Evolutionary conservation across 2,113 vertebrate genomes (phyloP).

Genomic region (Alexandromys fortis): DNA sequence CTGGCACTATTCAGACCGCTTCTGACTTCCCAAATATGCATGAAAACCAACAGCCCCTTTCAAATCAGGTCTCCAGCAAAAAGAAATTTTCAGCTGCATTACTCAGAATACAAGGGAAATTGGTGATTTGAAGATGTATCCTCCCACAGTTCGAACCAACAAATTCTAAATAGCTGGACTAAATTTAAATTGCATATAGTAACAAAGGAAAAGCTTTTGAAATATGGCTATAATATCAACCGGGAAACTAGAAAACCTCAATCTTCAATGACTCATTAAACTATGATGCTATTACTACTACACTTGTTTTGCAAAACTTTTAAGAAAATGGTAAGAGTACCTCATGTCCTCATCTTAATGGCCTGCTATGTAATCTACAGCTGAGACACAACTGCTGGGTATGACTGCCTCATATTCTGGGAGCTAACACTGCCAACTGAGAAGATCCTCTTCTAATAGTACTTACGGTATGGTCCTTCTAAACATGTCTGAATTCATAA

Average conservation of each 20-base stretch:
- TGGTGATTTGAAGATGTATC: not conserved
- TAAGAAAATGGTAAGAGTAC: not conserved
- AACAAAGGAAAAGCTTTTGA: not conserved
- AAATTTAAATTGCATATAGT: not conserved
- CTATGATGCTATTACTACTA: not conserved
- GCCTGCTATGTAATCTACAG: not conserved
- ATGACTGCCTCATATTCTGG: not conserved
- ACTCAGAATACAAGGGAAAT: not conserved
- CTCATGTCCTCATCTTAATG: not conserved
- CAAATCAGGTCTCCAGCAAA: not conserved
- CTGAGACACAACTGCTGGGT: not conserved
- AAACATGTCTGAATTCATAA: not conserved
- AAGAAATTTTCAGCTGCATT: not conserved
- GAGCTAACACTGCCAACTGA: not conserved
- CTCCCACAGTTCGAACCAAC: not conserved
- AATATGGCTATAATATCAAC: not conserved
- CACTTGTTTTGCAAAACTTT: not conserved
- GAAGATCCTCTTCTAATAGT: not conserved
- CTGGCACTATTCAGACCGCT: not conserved
- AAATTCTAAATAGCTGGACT: not conserved
- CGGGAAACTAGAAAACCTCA: not conserved
- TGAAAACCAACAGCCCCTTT: not conserved
- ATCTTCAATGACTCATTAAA: not conserved
- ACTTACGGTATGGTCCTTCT: not conserved
- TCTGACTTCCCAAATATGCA: not conserved